A percentile compares a stretch with the other conserved stretches of the same genome.
phyloP scores from a whole-genome alignment of 1,140 invertebrate species.

The Trigoniulus corallinus region DNA sequence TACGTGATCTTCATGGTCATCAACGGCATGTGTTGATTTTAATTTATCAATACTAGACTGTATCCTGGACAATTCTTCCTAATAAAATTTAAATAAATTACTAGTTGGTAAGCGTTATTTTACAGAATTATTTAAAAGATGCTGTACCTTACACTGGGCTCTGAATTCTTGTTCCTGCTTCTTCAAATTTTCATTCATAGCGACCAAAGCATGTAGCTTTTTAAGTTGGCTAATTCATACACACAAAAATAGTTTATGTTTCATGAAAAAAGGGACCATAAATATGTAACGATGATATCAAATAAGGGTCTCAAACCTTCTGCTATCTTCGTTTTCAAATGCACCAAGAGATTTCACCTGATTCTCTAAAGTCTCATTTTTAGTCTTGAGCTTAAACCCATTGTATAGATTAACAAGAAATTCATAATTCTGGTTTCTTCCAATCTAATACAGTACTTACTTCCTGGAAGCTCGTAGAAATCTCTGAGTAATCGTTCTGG shows the following conservation, averaged over 20 bases:
- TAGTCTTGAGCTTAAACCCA: not conserved
- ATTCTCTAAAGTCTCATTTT: slow-evolving; percentile 20
- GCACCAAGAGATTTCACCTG: slow-evolving; percentile 30
- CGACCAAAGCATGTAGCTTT: slow-evolving; percentile 43
- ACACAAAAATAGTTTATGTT: not conserved
- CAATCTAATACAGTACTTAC: not conserved
- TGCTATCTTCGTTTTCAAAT: slow-evolving; percentile 31
- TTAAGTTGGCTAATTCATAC: slow-evolving; percentile 33
- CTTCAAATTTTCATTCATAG: slow-evolving; percentile 52
- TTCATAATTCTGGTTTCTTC: not conserved
- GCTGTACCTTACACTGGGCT: slow-evolving; percentile 43
- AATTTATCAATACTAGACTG: slow-evolving; percentile 28
- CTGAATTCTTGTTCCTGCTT: slow-evolving; percentile 54
- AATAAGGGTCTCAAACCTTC: slow-evolving; percentile 24
- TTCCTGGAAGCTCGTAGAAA: no score
- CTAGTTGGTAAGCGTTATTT: no score
- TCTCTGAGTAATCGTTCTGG: no score
- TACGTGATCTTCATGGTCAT: slow-evolving; percentile 25
- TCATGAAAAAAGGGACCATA: no score
- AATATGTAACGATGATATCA: slow-evolving; percentile 15
- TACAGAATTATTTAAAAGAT: no score
- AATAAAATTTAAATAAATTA: slow-evolving; percentile 2
- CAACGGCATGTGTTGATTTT: slow-evolving; percentile 18
- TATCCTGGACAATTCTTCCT: slow-evolving; percentile 25
- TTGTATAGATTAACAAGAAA: not conserved